Evolutionary conservation across 2,888 invertebrate genomes (phyloP).

Genomic region (Teinopalpus imperialis): DNA sequence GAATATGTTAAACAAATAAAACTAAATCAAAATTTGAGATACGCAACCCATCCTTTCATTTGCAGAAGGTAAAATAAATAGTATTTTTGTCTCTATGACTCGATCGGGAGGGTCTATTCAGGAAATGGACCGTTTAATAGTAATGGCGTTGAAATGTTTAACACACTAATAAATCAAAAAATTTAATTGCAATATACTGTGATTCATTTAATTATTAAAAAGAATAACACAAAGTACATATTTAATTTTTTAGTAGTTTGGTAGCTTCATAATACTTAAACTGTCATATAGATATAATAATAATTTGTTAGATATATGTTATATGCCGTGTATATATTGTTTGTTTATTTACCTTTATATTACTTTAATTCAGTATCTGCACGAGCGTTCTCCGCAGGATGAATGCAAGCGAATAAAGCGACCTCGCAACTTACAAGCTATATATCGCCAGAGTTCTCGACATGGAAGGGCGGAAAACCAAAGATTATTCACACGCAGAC

Average conservation of each 20-base stretch:
- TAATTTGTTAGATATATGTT: too few species aligned
- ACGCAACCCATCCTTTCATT: too few species aligned
- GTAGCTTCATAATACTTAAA: too few species aligned
- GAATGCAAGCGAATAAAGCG: constrained; percentile 47
- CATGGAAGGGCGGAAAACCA: constrained; percentile 59
- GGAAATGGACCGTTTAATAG: constrained; percentile 1
- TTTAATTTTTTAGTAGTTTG: too few species aligned
- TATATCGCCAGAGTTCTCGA: constrained; percentile 45
- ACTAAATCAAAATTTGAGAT: too few species aligned
- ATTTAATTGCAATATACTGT: too few species aligned
- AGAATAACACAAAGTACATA: too few species aligned
- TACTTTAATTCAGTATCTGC: constrained; percentile 26
- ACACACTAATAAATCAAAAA: too few species aligned
- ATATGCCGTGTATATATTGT: background rate
- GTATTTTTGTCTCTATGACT: too few species aligned
- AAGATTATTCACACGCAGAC: constrained; percentile 31
- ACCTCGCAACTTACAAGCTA: constrained; percentile 47
- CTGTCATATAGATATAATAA: too few species aligned
- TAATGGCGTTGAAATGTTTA: constrained; percentile 16
- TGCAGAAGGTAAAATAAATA: too few species aligned
- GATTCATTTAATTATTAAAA: too few species aligned
- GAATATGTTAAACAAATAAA: constrained; percentile 40
- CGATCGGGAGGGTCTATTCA: background rate
- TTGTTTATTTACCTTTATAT: constrained; percentile 34
- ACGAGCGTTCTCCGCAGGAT: constrained; percentile 37